phyloP scores from a whole-genome alignment of 2,888 invertebrate genomes.

The Lacanobia wlatinum region DNA sequence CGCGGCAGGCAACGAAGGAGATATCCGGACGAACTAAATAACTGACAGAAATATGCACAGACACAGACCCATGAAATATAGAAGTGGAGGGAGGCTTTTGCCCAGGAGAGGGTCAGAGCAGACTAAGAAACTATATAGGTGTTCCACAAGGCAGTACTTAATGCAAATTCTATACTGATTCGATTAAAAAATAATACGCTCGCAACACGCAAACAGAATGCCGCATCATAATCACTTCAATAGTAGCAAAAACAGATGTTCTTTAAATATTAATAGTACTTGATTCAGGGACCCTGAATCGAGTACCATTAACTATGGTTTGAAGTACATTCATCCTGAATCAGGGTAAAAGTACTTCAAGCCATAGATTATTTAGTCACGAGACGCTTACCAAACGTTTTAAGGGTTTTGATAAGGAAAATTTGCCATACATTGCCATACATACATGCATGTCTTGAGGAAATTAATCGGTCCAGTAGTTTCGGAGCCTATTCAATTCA shows the following conservation, averaged over 20 bases:
- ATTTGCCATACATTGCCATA: background rate
- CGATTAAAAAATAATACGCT: constrained; percentile 24
- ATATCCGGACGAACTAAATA: background rate
- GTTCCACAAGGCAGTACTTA: background rate
- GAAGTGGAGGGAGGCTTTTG: background rate
- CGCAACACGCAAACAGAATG: constrained; percentile 27
- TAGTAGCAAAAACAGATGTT: background rate
- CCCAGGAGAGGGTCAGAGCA: background rate
- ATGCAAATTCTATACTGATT: constrained; percentile 23
- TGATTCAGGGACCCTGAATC: background rate
- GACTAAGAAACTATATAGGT: background rate
- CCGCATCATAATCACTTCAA: constrained; percentile 23
- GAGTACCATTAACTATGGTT: too few species aligned
- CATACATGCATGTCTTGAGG: constrained; percentile 13
- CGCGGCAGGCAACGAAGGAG: background rate
- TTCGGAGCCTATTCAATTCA: too few species aligned
- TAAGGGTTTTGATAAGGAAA: constrained; percentile 32
- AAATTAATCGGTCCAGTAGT: too few species aligned
- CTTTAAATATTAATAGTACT: constrained; percentile 1
- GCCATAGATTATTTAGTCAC: background rate
- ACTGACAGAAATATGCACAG: background rate
- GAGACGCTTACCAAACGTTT: background rate
- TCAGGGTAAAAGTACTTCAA: constrained; percentile 1
- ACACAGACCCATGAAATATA: background rate
- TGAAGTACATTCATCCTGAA: too few species aligned